Evolutionary conservation across 2,888 invertebrate genomes (phyloP).

Genomic region (Pteria penguin): DNA sequence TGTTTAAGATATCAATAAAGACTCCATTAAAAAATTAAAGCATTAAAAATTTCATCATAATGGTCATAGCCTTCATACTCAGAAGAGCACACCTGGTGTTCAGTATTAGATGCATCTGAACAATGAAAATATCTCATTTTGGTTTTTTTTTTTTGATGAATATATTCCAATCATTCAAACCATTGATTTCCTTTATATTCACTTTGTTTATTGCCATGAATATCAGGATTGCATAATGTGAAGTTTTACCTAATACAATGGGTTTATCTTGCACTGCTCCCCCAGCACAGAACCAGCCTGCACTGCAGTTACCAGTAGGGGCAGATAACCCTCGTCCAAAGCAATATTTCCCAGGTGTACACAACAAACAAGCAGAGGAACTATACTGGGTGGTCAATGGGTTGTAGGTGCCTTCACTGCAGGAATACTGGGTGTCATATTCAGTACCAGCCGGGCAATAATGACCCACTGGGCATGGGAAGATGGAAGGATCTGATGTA

Average conservation of each 20-base stretch:
- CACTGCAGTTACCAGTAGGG: conserved; percentile 70
- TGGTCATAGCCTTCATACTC: too few species aligned
- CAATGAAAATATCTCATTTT: too few species aligned
- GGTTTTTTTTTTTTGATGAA: too few species aligned
- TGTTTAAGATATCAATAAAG: too few species aligned
- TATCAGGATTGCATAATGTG: too few species aligned
- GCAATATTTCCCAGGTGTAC: conserved; percentile 75
- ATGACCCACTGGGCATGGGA: conserved; percentile 66
- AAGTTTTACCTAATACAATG: conserved; percentile 63
- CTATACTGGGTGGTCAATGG: conserved; percentile 56
- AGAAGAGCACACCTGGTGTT: too few species aligned
- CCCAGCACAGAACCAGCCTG: conserved; percentile 77
- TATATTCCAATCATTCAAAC: too few species aligned
- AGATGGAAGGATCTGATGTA: conserved; percentile 62
- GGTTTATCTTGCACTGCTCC: conserved; percentile 67
- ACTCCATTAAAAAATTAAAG: too few species aligned
- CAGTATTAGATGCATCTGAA: background rate
- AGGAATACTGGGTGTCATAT: conserved; percentile 66
- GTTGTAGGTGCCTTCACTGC: conserved; percentile 74
- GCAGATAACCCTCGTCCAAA: conserved; percentile 58
- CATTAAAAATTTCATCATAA: too few species aligned
- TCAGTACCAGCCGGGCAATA: conserved; percentile 73
- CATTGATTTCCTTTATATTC: too few species aligned
- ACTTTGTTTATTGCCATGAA: too few species aligned
- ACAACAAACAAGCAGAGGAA: conserved; percentile 63